A percentile compares a stretch with the other conserved stretches of the same genome.
These are phyloP conservation scores for Montipora cactus DNA, from an alignment of 64 coral and sea anemone species.

Conservation along the genomic window DNA sequence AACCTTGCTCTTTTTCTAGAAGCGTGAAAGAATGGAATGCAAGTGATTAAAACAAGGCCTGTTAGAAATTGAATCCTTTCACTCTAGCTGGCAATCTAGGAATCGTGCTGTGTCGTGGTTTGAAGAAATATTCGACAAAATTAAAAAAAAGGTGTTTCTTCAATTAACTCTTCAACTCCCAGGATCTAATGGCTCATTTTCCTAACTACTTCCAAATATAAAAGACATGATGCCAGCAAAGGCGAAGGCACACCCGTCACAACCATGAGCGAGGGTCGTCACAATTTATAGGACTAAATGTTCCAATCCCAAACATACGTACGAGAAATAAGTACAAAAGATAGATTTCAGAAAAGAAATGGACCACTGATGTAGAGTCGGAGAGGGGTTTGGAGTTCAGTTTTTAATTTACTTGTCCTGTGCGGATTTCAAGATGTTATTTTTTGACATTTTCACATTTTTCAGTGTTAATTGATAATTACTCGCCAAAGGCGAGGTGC, in stretches of 20 bases:
- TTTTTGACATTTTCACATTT: no score
- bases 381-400: neutral
- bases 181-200: no score
- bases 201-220: no score
- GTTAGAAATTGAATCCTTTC: neutral
- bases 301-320: neutral
- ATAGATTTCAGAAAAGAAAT: neutral
- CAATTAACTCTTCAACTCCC: no score
- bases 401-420: neutral
- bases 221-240: no score
- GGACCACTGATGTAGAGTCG: neutral
- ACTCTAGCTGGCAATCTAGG: neutral
- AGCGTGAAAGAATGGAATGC: neutral
- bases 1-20: slow-evolving; percentile 52
- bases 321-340: neutral
- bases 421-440: no score
- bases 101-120: neutral
- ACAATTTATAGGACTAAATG: neutral
- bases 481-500: no score
- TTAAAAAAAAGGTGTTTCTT: no score
- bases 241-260: no score
- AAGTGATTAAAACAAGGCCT: neutral
- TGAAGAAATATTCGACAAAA: no score
- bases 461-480: no score
- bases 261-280: no score